Percentiles rank a stretch among this genome's conserved stretches.
Conservation (phyloP, 2,888 invertebrate genomes). For the Coremacera marginata region DNA sequence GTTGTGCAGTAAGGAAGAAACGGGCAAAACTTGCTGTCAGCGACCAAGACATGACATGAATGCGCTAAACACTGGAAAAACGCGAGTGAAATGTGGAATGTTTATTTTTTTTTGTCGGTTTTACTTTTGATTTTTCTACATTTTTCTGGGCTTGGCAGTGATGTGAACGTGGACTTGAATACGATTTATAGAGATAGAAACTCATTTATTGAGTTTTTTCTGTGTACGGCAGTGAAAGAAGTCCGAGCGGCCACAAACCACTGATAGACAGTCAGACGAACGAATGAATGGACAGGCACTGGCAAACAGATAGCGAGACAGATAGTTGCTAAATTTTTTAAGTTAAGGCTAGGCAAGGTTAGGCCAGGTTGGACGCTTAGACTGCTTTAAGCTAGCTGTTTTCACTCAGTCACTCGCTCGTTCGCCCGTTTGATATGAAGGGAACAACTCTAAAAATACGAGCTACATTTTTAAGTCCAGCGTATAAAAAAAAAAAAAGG, state of each 20-base stretch:
- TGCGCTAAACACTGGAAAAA: slow-evolving; percentile 6
- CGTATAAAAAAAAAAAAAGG: background rate
- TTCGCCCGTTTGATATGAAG: background rate
- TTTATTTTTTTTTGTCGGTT: background rate
- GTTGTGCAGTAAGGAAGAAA: background rate
- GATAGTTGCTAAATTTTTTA: slow-evolving; percentile 6
- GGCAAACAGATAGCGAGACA: background rate
- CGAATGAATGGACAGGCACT: too few relatives aligned
- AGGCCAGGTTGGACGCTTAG: background rate
- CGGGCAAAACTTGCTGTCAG: background rate
- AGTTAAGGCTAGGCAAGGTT: background rate
- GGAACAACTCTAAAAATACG: slow-evolving; percentile 7
- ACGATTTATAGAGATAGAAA: background rate
- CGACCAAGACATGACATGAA: background rate
- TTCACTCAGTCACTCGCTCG: background rate
- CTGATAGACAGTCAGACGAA: slow-evolving; percentile 10
- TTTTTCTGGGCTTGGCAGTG: slow-evolving; percentile 25
- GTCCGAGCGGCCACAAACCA: slow-evolving; percentile 1
- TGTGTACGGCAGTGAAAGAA: background rate
- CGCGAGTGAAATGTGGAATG: slow-evolving; percentile 19
- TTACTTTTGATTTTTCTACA: slow-evolving; percentile 4
- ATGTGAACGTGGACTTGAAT: background rate
- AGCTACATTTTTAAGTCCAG: background rate
- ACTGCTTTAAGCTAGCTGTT: slow-evolving; percentile 5
- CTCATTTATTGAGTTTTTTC: slow-evolving; percentile 5